A percentile compares a stretch with the other conserved stretches of the same genome.
These are phyloP conservation scores for Sinocyclocheilus maitianheensis DNA, from an alignment of 2,113 vertebrate species.

Conservation along the genomic window DNA sequence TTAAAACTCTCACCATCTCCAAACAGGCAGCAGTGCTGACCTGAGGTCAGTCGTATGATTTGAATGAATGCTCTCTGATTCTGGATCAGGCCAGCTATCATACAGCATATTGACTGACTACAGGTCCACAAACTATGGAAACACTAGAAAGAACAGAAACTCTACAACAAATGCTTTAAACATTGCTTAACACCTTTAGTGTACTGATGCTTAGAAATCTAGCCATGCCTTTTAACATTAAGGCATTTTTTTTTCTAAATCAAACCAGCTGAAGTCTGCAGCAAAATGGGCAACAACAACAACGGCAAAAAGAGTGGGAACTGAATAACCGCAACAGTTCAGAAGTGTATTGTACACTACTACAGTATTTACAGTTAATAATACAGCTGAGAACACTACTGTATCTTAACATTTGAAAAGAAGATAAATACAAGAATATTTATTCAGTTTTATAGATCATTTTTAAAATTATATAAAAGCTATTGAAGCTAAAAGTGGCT, in stretches of 20 bases:
- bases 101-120: constrained; percentile 45
- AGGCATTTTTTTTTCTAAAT: constrained; percentile 17
- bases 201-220: neutral
- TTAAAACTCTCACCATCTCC: constrained; percentile 5
- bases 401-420: constrained; percentile 56
- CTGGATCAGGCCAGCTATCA: constrained; percentile 22
- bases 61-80: constrained; percentile 4
- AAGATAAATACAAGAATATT: constrained; percentile 65
- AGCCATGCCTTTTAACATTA: constrained; percentile 31
- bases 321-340: constrained; percentile 44
- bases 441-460: constrained; percentile 41
- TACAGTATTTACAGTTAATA: constrained; percentile 75
- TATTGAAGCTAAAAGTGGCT: constrained; percentile 56
- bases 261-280: constrained; percentile 66
- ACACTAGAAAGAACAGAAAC: constrained; percentile 36
- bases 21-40: constrained; percentile 33
- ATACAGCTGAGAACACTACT: constrained; percentile 59
- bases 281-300: constrained; percentile 63
- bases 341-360: constrained; percentile 63
- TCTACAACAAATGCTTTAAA: constrained; percentile 34
- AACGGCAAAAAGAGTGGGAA: neutral
- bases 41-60: constrained; percentile 27
- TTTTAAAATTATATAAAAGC: constrained; percentile 51
- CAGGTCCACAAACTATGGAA: constrained; percentile 41
- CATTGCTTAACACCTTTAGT: constrained; percentile 38